A percentile compares a stretch with the other conserved stretches of the same genome.
Evolutionary conservation across 2,888 invertebrate species (phyloP).

Genomic region (Gari tellinella): DNA sequence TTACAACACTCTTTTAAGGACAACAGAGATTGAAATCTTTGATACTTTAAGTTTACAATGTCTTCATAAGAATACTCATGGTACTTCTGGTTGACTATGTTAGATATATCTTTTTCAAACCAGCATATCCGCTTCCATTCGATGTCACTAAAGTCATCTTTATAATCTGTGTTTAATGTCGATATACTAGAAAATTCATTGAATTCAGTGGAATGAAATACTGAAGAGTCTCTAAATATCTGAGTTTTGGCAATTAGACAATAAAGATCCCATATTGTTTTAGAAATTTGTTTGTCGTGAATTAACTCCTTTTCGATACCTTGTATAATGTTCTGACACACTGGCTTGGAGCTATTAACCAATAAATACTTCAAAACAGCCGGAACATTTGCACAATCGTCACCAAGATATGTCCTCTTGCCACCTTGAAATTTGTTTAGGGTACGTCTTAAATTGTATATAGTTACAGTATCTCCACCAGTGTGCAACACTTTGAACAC

Average conservation of each 20-base stretch:
- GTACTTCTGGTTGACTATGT: neutral
- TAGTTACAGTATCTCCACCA: slow-evolving; percentile 2
- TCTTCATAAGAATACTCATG: slow-evolving; percentile 15
- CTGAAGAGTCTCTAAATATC: neutral
- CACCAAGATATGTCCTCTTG: neutral
- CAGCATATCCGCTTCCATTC: slow-evolving; percentile 24
- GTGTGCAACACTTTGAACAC: no score
- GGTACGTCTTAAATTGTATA: neutral
- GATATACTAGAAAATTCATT: neutral
- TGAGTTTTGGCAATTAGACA: slow-evolving; percentile 1
- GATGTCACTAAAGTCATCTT: neutral
- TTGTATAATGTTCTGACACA: neutral
- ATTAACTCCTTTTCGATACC: neutral
- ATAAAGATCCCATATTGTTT: neutral
- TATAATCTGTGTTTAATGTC: slow-evolving; percentile 2
- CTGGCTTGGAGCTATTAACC: neutral
- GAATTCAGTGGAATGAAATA: neutral
- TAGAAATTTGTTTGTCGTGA: neutral
- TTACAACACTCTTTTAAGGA: slow-evolving; percentile 13
- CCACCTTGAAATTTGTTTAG: slow-evolving; percentile 2
- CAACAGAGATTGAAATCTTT: slow-evolving; percentile 4
- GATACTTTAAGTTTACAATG: slow-evolving; percentile 4
- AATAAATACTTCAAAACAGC: neutral
- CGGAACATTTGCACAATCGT: neutral
- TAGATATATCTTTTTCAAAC: slow-evolving; percentile 18